Evolutionary conservation across 2,888 invertebrate genomes (phyloP), one percentile per base, ranked within the genome.

Genomic region (Brachyopa scutellaris): DNA sequence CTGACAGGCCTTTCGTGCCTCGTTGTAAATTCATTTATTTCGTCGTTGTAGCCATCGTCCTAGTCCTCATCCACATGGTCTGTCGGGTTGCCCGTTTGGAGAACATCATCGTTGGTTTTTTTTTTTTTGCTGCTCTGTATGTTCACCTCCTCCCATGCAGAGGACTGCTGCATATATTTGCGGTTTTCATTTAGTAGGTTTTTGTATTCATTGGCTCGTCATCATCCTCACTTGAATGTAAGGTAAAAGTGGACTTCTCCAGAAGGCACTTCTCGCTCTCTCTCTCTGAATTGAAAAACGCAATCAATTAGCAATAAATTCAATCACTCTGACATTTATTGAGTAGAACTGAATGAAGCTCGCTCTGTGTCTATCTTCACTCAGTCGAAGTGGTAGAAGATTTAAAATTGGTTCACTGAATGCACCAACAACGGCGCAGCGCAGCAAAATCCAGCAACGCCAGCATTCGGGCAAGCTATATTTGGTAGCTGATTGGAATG

Each of bases 261-360:
- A 72, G 77, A 77, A 77, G 70, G 70, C 69, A 70, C 69, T 69
- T 80, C 77, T 45, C 76, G 70, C 47, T 70, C 59, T 76, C 82
- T 31, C 53, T 74, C 62, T 17, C 73, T 78, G 83, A 83, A 78
- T 78, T 77, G 83, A 83, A 83, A 83, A 83, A 78, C 78, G 83
- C 83, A 83, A 83, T 83, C 83, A 83, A 83, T 83, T 83, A 78
- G 83, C 83, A 83, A 83, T 83, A 83, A 83, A 83, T 83, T 83
- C 78, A 78, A 83, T 83, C 83, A 78, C 78, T 77, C 72, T 83
- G 83, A 83, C 83, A 78, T 78, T 82, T 83, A 83, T 83, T 78
- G 83, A 78, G 66, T 70, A 82, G 82, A 82, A 82, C 77, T 72
- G 82, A 82, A 77, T 72, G 82, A 82, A 66, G 62, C 59, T 59